Conservation (phyloP, 2,888 invertebrate species). For the Choristoneura rosaceana region DNA sequence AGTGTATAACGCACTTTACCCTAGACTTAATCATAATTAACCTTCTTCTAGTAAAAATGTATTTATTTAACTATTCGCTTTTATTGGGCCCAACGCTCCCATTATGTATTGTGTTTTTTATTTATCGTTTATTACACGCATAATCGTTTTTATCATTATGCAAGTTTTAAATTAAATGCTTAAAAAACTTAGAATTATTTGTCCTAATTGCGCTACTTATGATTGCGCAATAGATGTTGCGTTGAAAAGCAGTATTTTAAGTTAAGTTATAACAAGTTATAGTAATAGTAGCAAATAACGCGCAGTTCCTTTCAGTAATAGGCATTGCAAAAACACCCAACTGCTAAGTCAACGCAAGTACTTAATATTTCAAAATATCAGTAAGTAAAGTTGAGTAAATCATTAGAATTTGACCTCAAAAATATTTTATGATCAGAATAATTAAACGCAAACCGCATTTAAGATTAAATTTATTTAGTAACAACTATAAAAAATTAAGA, state of each 20-base stretch:
- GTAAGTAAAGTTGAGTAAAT: not conserved
- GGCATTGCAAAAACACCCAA: not conserved
- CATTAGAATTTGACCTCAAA: slow-evolving; percentile 20
- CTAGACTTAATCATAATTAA: too few relatives aligned
- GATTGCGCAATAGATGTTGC: too few relatives aligned
- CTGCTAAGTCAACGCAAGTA: not conserved
- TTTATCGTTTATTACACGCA: too few relatives aligned
- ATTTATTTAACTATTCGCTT: too few relatives aligned
- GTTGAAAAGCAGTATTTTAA: not conserved
- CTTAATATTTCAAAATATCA: slow-evolving; percentile 8
- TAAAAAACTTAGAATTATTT: too few relatives aligned
- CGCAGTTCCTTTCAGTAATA: not conserved
- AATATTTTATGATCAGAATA: slow-evolving; percentile 18
- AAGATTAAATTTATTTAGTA: slow-evolving; percentile 10
- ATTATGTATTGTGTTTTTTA: too few relatives aligned
- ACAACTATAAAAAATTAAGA: slow-evolving; percentile 7
- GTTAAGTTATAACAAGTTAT: not conserved
- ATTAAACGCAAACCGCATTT: slow-evolving; percentile 27
- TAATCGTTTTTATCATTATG: too few relatives aligned
- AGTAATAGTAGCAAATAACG: not conserved
- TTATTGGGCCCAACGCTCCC: too few relatives aligned
- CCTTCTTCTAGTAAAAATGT: too few relatives aligned
- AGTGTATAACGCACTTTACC: too few relatives aligned
- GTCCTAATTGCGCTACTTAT: too few relatives aligned
- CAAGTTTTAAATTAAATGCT: too few relatives aligned